These are phyloP conservation scores for Arctocebus calabarensis DNA, from an alignment of 2,797 vertebrate genomes.

Conservation along the genomic window DNA sequence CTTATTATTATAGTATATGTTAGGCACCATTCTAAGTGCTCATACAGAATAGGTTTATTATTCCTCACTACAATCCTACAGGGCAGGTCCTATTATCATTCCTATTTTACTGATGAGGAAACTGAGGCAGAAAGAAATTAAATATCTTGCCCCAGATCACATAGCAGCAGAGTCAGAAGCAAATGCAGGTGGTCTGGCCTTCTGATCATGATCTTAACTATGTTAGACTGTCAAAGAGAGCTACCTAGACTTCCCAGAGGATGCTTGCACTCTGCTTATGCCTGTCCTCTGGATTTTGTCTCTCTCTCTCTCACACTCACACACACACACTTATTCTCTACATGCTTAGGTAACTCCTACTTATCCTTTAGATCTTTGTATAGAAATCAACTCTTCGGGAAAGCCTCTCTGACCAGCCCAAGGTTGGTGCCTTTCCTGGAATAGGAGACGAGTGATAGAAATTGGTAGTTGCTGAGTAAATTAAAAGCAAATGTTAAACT, in stretches of 20 bases:
- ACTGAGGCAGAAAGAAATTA: constrained; percentile 7
- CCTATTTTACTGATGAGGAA: background rate
- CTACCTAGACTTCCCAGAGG: background rate
- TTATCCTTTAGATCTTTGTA: background rate
- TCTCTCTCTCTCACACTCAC: background rate
- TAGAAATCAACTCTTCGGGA: constrained; percentile 30
- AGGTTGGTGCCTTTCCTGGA: no score
- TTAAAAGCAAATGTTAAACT: background rate
- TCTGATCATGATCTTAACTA: background rate
- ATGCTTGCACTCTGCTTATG: background rate
- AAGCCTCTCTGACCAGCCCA: background rate
- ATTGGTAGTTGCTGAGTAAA: constrained; percentile 3
- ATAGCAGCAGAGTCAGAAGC: constrained; percentile 2
- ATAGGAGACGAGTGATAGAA: background rate
- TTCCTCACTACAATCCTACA: constrained; percentile 5
- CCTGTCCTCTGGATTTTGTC: background rate
- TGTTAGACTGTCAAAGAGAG: background rate
- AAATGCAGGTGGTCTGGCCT: background rate
- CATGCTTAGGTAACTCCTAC: background rate
- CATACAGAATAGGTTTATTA: background rate
- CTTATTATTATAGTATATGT: background rate
- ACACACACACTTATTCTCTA: background rate
- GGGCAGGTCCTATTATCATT: background rate
- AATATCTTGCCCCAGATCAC: background rate
- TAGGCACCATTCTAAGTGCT: background rate